Base-by-base conservation (phyloP, 2,797 vertebrate genomes). In the Malurus leucopterus region DNA sequence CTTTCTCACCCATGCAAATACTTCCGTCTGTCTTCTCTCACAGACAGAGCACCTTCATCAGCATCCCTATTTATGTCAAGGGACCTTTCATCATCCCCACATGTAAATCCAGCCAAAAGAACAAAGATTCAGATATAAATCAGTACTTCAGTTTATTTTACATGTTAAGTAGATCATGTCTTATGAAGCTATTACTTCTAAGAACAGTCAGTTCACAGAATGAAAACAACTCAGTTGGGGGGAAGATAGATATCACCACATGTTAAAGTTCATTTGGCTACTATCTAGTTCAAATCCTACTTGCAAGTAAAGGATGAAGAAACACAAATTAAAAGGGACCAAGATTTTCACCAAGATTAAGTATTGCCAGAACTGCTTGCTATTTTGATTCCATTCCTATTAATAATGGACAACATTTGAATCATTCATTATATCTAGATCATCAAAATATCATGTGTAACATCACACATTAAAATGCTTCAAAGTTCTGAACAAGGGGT, bases 1-100 rank as follows among this genome's bases (percentile, higher is more conserved):
- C 55, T 61, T 86, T 94, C 96, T 97, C 94, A 93, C 87, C 89
- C 93, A 70, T 36, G 63, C 65, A 80, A 76, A 90, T 73, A 68
- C 22, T 55, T 91, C 49, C 14, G 43, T 18, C 85, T 93, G 84
- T 40, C 77, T 83, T 86, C 90, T 91, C 61, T 86, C 74, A 83
- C 77, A 87, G 87, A 88, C 10, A 84, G 47, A 86, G 81, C 53
- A 78, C 84, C 93, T 41, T 88, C 94, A 72, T 92, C 91, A 74
- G 72, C 72, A 87, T 88, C 92, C 71, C 53, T 85, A 86, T 70
- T 84, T 86, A 94, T 93, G 88, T 88, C 90, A 86, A 91, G 78
- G 75, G 95, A 83, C 72, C 85, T 96, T 77, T 89, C 59, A 86
- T 84, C 87, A 95, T 29, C 22, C 78, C 69, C 84, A 68, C 9